These are phyloP conservation scores for Cheilosia vulpina DNA, from an alignment of 2,888 invertebrate species.

Conservation along the genomic window DNA sequence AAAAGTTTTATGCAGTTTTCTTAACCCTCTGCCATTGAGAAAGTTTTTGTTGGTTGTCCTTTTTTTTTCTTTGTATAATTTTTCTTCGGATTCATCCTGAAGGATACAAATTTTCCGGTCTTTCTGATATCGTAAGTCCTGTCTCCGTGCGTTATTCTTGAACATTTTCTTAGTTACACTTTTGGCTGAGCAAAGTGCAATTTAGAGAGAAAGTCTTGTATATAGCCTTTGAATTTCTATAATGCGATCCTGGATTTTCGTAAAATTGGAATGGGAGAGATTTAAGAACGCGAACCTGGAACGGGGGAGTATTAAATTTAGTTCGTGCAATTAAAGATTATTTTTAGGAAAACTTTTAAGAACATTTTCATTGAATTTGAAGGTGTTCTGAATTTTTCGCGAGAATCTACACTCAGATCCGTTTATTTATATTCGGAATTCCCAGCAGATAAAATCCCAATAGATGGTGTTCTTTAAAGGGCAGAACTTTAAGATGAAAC, in stretches of 20 bases:
- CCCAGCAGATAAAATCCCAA: too few species aligned
- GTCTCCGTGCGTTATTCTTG: background rate
- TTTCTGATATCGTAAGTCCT: conserved; percentile 15
- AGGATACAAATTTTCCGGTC: conserved; percentile 54
- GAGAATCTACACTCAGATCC: too few species aligned
- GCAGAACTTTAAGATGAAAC: too few species aligned
- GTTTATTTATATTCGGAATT: too few species aligned
- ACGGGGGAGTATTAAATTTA: too few species aligned
- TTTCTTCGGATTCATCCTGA: conserved; percentile 7
- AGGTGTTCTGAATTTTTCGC: too few species aligned
- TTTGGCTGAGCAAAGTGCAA: conserved; percentile 9
- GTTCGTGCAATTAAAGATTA: too few species aligned
- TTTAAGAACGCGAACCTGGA: background rate
- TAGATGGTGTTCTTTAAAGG: too few species aligned
- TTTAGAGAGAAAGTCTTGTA: background rate
- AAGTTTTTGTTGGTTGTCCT: conserved; percentile 14
- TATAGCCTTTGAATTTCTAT: background rate
- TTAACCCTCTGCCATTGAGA: conserved; percentile 25
- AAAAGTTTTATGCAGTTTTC: conserved; percentile 44
- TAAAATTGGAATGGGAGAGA: background rate
- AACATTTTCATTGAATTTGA: too few species aligned
- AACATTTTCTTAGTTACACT: conserved; percentile 57
- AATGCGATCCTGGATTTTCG: background rate
- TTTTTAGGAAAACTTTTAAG: too few species aligned
- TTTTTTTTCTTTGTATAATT: background rate